Evolutionary conservation across 2,797 vertebrate genomes (phyloP).

Genomic region (Scomberomorus guttatus): DNA sequence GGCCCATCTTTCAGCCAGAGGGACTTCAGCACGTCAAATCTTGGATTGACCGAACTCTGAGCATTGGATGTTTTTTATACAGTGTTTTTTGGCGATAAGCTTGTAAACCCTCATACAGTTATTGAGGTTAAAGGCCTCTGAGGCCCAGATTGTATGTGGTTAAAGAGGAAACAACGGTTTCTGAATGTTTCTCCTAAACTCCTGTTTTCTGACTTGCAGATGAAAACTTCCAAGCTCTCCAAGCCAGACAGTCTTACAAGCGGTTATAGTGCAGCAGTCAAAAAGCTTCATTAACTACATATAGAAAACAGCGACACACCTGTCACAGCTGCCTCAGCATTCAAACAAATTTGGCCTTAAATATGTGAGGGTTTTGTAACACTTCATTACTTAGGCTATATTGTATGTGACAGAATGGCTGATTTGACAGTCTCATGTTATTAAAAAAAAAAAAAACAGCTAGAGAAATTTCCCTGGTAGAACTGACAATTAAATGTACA

Average conservation of each 20-base stretch:
- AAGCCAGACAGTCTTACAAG: conserved; percentile 7
- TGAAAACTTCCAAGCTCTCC: conserved; percentile 22
- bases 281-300: conserved; percentile 11
- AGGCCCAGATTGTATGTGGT: conserved; percentile 13
- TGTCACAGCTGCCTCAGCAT: conserved; percentile 14
- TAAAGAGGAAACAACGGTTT: conserved; percentile 6
- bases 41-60: neutral
- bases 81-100: conserved; percentile 9
- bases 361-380: neutral
- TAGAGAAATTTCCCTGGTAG: neutral
- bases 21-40: conserved; percentile 15
- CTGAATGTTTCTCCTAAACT: conserved; percentile 53
- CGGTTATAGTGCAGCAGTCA: conserved; percentile 6
- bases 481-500: neutral
- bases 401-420: conserved; percentile 2
- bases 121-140: conserved; percentile 15
- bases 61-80: conserved; percentile 25
- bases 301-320: neutral
- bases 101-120: conserved; percentile 12
- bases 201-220: conserved; percentile 25
- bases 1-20: conserved; percentile 16
- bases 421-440: conserved; percentile 1
- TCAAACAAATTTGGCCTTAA: conserved; percentile 22
- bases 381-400: neutral
- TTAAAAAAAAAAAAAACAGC: neutral